Evolutionary conservation across 1,140 invertebrate genomes (phyloP).

Genomic region (Ceratosolen fusciceps): DNA sequence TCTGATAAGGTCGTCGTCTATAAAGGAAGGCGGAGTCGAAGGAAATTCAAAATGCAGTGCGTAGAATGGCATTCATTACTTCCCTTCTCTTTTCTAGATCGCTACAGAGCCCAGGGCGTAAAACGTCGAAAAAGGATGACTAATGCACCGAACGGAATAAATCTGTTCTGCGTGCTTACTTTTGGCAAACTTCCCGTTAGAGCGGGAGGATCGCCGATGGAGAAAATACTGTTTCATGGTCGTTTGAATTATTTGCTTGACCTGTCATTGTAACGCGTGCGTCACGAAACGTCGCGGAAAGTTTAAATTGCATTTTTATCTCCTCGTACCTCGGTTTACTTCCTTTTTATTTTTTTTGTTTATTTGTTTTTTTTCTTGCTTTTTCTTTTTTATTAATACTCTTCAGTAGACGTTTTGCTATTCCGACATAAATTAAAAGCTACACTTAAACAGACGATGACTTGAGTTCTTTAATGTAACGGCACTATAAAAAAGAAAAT

Average conservation of each 20-base stretch:
- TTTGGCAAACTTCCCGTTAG: constrained; percentile 58
- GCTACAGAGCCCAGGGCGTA: constrained; percentile 31
- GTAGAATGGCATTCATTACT: constrained; percentile 31
- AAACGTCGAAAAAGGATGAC: constrained; percentile 54
- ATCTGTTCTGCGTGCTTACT: constrained; percentile 59
- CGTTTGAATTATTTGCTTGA: constrained; percentile 51
- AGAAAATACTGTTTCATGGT: constrained; percentile 51
- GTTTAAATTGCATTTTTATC: constrained; percentile 47
- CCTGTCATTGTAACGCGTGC: constrained; percentile 47
- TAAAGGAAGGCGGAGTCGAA: background rate
- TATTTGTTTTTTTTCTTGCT: too few relatives aligned
- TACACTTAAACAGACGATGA: background rate
- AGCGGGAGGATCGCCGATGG: constrained; percentile 54
- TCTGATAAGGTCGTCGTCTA: constrained; percentile 15
- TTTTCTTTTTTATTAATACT: constrained; percentile 4
- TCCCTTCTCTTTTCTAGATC: constrained; percentile 40
- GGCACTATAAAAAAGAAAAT: background rate
- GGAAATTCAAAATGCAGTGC: constrained; percentile 34
- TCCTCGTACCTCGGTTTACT: background rate
- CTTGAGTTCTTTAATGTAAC: background rate
- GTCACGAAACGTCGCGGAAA: constrained; percentile 43
- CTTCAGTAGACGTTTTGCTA: constrained; percentile 21
- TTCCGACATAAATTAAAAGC: constrained; percentile 18
- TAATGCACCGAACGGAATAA: constrained; percentile 59
- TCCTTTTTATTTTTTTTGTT: too few relatives aligned